Conservation (phyloP, 2,797 vertebrate species). For the Chelidonichthys spinosus region DNA sequence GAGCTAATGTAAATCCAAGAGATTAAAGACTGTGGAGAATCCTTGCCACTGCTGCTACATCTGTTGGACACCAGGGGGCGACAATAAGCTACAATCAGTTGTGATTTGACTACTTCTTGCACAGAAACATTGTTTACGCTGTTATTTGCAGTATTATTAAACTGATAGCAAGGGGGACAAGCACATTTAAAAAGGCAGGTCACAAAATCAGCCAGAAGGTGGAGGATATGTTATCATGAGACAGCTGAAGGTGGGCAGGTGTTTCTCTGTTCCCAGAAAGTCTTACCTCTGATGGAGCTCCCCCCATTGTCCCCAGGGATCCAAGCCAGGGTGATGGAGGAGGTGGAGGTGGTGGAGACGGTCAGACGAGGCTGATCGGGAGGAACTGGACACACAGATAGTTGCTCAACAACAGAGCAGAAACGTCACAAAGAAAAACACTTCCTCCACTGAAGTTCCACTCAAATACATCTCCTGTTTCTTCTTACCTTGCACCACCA, state of each 20-base stretch:
- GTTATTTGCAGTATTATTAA: slow-evolving; percentile 29
- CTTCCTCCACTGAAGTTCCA: not conserved
- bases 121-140: slow-evolving; percentile 45
- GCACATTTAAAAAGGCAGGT: not conserved
- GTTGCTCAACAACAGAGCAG: slow-evolving; percentile 11
- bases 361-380: slow-evolving; percentile 97
- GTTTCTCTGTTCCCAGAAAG: not conserved
- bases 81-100: slow-evolving; percentile 25
- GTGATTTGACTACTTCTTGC: slow-evolving; percentile 14
- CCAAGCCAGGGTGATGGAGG: slow-evolving; percentile 98
- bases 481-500: slow-evolving; percentile 95
- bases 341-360: slow-evolving; percentile 96
- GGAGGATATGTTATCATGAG: not conserved
- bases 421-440: not conserved
- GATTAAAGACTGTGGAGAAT: not conserved
- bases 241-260: not conserved
- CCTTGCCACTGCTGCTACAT: slow-evolving; percentile 35
- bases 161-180: slow-evolving; percentile 20
- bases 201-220: slow-evolving; percentile 1
- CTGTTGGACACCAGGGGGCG: slow-evolving; percentile 73
- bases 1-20: not conserved
- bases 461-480: not conserved
- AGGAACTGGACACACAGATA: slow-evolving; percentile 85
- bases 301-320: slow-evolving; percentile 98
- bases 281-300: slow-evolving; percentile 95